These are phyloP conservation scores for Galaxea fascicularis DNA, from an alignment of 92 coral and sea anemone genomes.

Conservation along the genomic window DNA sequence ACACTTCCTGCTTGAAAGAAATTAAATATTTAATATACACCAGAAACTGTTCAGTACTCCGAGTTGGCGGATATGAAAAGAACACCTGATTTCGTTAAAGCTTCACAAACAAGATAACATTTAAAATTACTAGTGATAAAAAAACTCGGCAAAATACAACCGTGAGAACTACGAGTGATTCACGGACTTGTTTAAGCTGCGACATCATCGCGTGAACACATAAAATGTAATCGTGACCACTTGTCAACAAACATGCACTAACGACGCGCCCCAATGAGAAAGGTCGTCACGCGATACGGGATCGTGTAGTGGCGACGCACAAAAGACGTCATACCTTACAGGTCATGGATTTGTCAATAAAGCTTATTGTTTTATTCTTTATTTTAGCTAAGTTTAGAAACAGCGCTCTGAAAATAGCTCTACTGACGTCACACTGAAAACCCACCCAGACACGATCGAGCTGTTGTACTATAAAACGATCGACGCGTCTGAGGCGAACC, in stretches of 20 bases:
- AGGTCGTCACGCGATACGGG: slow-evolving; percentile 50
- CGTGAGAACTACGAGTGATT: background rate
- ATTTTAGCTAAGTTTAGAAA: slow-evolving; percentile 26
- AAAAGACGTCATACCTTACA: slow-evolving; percentile 14
- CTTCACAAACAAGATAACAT: background rate
- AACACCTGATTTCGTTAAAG: background rate
- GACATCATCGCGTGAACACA: slow-evolving; percentile 17
- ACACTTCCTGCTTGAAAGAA: background rate
- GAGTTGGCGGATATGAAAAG: background rate
- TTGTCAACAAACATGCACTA: background rate
- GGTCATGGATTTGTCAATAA: slow-evolving; percentile 37
- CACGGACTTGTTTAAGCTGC: background rate
- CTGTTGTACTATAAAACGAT: slow-evolving; percentile 7
- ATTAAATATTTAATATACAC: background rate
- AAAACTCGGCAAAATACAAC: background rate
- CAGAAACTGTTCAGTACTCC: background rate
- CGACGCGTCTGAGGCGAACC: slow-evolving; percentile 15
- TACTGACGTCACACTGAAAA: slow-evolving; percentile 36
- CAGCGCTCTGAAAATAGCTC: slow-evolving; percentile 32
- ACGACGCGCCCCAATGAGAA: slow-evolving; percentile 15
- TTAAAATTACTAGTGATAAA: background rate
- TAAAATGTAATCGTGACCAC: slow-evolving; percentile 16
- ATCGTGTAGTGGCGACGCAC: slow-evolving; percentile 12
- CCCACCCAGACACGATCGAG: slow-evolving; percentile 41
- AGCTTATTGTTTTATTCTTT: background rate